These are phyloP conservation scores for Vespertilio murinus DNA, from an alignment of 2,797 vertebrate species.

Conservation along the genomic window DNA sequence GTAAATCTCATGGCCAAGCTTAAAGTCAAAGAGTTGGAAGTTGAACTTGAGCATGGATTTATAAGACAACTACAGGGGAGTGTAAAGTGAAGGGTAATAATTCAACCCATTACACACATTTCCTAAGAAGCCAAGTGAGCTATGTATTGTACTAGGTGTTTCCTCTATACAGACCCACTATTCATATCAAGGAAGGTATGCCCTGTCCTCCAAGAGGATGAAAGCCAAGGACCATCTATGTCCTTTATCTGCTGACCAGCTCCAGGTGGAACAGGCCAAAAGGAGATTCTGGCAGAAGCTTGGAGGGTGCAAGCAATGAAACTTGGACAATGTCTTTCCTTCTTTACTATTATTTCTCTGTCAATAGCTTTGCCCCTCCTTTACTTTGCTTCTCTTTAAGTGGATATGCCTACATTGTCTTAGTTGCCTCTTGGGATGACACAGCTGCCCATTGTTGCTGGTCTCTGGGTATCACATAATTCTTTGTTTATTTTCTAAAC, in stretches of 20 bases:
- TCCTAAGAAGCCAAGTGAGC: background rate
- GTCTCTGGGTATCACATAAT: background rate
- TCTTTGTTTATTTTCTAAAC: background rate
- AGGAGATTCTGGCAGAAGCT: background rate
- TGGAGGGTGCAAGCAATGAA: background rate
- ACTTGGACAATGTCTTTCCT: background rate
- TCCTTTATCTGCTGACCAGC: background rate
- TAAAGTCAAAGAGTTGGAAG: background rate
- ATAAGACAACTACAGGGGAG: background rate
- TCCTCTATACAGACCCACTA: background rate
- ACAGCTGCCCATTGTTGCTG: background rate
- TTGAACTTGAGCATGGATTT: background rate
- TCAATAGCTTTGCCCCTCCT: background rate
- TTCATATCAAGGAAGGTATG: background rate
- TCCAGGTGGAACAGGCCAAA: background rate
- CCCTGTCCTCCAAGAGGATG: background rate
- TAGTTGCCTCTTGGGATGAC: background rate
- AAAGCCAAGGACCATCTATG: background rate
- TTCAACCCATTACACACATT: background rate
- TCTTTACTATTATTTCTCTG: background rate
- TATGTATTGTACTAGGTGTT: background rate
- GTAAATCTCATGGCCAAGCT: background rate
- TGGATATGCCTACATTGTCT: background rate
- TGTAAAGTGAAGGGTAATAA: background rate
- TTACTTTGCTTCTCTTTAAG: background rate